Evolutionary conservation across 2,797 vertebrate species (phyloP), one percentile per base, ranked within the genome.

Genomic region (Pseudochirops corinnae): DNA sequence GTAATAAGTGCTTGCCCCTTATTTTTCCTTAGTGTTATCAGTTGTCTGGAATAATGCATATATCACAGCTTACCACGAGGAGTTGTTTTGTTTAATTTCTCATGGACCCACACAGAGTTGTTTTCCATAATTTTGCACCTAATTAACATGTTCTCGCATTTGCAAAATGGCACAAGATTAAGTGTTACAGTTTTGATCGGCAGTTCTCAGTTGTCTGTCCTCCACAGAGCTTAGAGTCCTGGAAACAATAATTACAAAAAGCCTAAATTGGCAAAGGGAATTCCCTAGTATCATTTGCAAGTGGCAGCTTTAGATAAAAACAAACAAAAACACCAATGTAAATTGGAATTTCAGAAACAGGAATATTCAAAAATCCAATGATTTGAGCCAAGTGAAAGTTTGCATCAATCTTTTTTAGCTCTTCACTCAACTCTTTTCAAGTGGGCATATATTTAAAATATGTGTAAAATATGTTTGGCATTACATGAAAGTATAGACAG

Each of bases 41-140:
- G 0, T 92, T 97, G n/a, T 94, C 26, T 97, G 87, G 0, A 18
- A 67, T 24, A 93, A 56, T 33, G n/a, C 95, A 95, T 97, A 14
- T 90, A 97, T 90, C 0, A 67, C 50, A 96, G 58, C 95, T 56
- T 94, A 87, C 93, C 56, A 96, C 31, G 26, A 33, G 95, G 50
- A 90, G 39, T 95, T 97, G 3, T 60, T 95, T 96, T 94, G 28
- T 92, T 96, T 87, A 50, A 50, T 87, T 31, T 50, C 39, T 90
- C 62, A n/a, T 95, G 96, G 93, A 92, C 4, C 26, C 55, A 91
- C 31, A 56, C 56, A 95, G 67, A 94, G 93, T 92, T 94, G 93
- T 82, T 91, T n/a, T 91, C 5, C 90, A 56, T 93, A 87, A 94
- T 96, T 96, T 97, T 97, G 26, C 1, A 95, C 46, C 96, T 96